Conservation (phyloP, 2,888 invertebrate species). For the Poecilobothrus nobilitatus region DNA sequence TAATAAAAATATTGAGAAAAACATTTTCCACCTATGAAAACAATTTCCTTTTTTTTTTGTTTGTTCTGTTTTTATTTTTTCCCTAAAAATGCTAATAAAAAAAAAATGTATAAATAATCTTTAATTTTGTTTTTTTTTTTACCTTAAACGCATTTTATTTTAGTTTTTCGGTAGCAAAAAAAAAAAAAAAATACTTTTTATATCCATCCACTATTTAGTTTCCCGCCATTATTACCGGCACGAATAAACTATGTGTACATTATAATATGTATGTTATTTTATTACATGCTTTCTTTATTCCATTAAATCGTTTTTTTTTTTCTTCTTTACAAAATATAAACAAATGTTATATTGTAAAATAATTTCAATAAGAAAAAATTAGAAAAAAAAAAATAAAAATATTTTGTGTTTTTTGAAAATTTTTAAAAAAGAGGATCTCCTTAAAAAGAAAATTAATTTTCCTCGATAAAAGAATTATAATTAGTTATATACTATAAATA, state of each 20-base stretch:
- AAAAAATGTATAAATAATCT: not conserved
- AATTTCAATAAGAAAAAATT: not conserved
- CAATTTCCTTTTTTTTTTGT: not conserved
- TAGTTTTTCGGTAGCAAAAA: not conserved
- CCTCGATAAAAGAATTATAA: not conserved
- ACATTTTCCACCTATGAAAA: slow-evolving; percentile 6
- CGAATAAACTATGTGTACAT: no score
- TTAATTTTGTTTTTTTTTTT: not conserved
- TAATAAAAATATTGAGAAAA: slow-evolving; percentile 5
- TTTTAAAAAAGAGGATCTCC: not conserved
- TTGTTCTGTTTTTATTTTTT: not conserved
- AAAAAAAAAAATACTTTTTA: not conserved
- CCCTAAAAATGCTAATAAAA: not conserved
- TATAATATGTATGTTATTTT: no score
- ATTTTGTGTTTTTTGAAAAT: not conserved
- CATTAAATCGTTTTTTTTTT: not conserved
- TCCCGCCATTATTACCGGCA: not conserved
- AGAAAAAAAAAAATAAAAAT: not conserved
- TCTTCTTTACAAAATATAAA: not conserved
- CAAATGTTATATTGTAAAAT: slow-evolving; percentile 5
- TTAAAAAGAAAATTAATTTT: slow-evolving; percentile 4
- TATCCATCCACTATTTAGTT: not conserved
- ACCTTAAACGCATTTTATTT: not conserved
- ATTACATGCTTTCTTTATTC: not conserved
- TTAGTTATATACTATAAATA: not conserved